Evolutionary conservation across 2,797 vertebrate species (phyloP).

Genomic region (Epinephelus awoara): DNA sequence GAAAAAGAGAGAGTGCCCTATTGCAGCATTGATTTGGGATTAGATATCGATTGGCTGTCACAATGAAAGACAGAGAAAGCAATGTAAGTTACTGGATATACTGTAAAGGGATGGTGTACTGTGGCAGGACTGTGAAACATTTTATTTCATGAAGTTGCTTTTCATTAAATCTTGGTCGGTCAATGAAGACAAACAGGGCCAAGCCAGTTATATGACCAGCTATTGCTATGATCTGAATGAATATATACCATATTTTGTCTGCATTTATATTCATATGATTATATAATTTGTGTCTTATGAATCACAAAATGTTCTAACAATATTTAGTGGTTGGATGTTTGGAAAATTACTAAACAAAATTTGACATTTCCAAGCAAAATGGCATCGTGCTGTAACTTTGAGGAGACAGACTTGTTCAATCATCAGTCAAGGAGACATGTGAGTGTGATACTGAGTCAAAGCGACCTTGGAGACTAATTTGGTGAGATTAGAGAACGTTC

Average conservation of each 20-base stretch:
- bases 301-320: too few relatives aligned
- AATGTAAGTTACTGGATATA: slow-evolving; percentile 7
- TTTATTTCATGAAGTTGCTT: too few relatives aligned
- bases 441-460: slow-evolving; percentile 33
- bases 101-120: neutral
- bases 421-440: slow-evolving; percentile 2
- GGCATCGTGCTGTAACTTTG: neutral
- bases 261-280: neutral
- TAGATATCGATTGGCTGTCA: slow-evolving; percentile 48
- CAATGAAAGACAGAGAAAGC: slow-evolving; percentile 16
- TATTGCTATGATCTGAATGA: neutral
- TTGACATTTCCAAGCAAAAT: neutral
- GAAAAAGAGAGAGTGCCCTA: neutral
- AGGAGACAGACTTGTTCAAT: neutral
- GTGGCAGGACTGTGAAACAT: neutral
- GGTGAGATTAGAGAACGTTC: slow-evolving; percentile 87
- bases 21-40: slow-evolving; percentile 35
- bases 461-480: slow-evolving; percentile 87
- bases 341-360: neutral
- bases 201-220: neutral
- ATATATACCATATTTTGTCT: neutral
- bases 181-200: too few relatives aligned
- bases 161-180: too few relatives aligned
- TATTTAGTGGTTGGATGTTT: too few relatives aligned
- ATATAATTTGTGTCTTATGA: neutral